Conservation (phyloP, 2,888 invertebrate species). For the Andrena chrysosceles region DNA sequence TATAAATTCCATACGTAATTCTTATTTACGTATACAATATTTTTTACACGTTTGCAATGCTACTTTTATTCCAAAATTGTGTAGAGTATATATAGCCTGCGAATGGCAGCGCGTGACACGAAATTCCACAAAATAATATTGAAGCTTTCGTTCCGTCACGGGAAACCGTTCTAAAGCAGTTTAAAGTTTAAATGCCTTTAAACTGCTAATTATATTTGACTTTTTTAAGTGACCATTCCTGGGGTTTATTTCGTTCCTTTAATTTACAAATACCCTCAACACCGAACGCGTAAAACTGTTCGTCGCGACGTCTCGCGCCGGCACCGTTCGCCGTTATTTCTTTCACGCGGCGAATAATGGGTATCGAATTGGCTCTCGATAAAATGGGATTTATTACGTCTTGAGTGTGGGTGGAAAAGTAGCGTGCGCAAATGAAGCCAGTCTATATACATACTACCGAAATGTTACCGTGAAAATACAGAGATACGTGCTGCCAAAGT, state of each 20-base stretch:
- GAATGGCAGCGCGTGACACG: conserved; percentile 50
- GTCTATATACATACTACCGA: background rate
- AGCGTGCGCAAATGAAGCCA: background rate
- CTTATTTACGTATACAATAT: background rate
- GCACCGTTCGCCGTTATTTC: conserved; percentile 65
- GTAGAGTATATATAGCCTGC: conserved; percentile 22
- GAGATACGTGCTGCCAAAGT: background rate
- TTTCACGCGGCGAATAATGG: conserved; percentile 52
- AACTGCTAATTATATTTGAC: conserved; percentile 59
- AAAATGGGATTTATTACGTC: conserved; percentile 43
- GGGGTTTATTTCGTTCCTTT: conserved; percentile 40
- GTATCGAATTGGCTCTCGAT: conserved; percentile 59
- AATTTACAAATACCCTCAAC: conserved; percentile 27
- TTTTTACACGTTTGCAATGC: no score
- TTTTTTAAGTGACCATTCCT: conserved; percentile 49
- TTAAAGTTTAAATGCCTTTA: conserved; percentile 49
- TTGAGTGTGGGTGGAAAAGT: conserved; percentile 18
- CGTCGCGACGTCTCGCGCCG: conserved; percentile 71
- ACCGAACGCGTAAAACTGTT: conserved; percentile 46
- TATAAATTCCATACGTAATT: background rate
- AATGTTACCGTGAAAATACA: background rate
- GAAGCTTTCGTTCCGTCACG: conserved; percentile 18
- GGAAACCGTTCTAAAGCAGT: conserved; percentile 33
- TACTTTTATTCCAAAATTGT: background rate
- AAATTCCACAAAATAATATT: conserved; percentile 31